These are phyloP conservation scores for Salmo trutta DNA, from an alignment of 2,797 vertebrate genomes.

Conservation along the genomic window DNA sequence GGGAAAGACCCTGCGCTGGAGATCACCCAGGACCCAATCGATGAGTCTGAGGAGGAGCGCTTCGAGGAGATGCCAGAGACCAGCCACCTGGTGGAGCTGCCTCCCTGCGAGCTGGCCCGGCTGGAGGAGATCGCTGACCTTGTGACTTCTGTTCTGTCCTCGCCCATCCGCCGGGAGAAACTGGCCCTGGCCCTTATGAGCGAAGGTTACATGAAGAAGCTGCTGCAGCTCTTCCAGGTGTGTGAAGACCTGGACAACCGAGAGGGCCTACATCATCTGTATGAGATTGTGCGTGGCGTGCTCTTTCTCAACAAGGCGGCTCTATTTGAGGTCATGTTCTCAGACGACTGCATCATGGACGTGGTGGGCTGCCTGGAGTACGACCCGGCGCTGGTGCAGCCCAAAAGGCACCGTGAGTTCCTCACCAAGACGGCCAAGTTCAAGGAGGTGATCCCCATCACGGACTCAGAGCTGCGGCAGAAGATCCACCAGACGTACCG, in stretches of 20 bases:
- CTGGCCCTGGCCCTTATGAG: conserved; percentile 94
- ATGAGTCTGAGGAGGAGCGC: conserved; percentile 97
- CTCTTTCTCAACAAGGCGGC: conserved; percentile 99
- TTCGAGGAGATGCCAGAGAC: conserved; percentile 98
- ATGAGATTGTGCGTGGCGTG: conserved; percentile 96
- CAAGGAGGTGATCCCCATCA: conserved; percentile 99
- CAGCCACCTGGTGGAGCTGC: conserved; percentile 93
- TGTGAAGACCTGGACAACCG: conserved; percentile 96
- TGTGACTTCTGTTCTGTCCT: conserved; percentile 96
- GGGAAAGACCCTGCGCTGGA: conserved; percentile 97
- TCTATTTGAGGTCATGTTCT: conserved; percentile 99
- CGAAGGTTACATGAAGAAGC: conserved; percentile 97
- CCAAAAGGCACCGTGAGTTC: conserved; percentile 95
- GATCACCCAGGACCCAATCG: conserved; percentile 96
- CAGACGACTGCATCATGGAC: conserved; percentile 99
- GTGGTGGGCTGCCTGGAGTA: conserved; percentile 99
- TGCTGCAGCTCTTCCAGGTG: conserved; percentile 93
- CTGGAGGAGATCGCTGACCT: conserved; percentile 98
- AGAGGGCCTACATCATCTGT: conserved; percentile 96
- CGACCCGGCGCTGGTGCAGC: conserved; percentile 94
- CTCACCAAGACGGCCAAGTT: conserved; percentile 99
- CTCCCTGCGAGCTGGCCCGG: conserved; percentile 89
- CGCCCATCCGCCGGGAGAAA: conserved; percentile 96
- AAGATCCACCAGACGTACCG: conserved; percentile 99
- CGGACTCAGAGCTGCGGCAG: conserved; percentile 98